Percentiles rank a stretch among this genome's conserved stretches.
These are phyloP conservation scores for Campoletis sonorensis DNA, from an alignment of 1,140 invertebrate genomes.

Conservation along the genomic window DNA sequence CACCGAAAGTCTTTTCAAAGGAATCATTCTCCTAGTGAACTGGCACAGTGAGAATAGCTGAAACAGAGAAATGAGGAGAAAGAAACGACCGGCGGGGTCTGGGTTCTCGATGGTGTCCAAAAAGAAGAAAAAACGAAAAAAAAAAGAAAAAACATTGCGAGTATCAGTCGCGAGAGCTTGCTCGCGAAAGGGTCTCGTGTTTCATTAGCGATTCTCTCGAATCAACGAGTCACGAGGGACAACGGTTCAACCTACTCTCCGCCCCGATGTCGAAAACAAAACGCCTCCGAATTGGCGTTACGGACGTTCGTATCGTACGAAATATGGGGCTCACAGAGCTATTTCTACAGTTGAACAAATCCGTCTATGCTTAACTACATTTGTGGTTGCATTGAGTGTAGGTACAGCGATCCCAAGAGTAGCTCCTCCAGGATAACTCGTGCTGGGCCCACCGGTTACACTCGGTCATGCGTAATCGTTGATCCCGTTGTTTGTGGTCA, in stretches of 20 bases:
- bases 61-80: not conserved
- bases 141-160: not conserved
- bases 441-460: slow-evolving; percentile 53
- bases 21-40: slow-evolving; percentile 2
- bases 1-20: not conserved
- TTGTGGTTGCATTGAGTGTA: not conserved
- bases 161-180: slow-evolving; percentile 35
- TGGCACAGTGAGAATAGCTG: not conserved
- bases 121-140: not conserved
- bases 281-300: slow-evolving; percentile 70
- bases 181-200: slow-evolving; percentile 30
- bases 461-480: slow-evolving; percentile 69
- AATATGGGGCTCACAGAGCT: not conserved
- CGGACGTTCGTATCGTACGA: not conserved
- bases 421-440: slow-evolving; percentile 43
- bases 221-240: slow-evolving; percentile 72
- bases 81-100: not conserved
- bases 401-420: slow-evolving; percentile 29
- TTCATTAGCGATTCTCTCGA: slow-evolving; percentile 67
- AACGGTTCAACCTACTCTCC: slow-evolving; percentile 73
- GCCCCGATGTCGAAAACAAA: slow-evolving; percentile 74
- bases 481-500: slow-evolving; percentile 75
- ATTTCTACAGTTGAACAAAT: not conserved
- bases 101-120: not conserved
- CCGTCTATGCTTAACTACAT: not conserved